A percentile compares a stretch with the other conserved stretches of the same genome.
These are phyloP conservation scores for Drosophila subpulchrella DNA, from an alignment of 1,140 invertebrate species.

Conservation along the genomic window DNA sequence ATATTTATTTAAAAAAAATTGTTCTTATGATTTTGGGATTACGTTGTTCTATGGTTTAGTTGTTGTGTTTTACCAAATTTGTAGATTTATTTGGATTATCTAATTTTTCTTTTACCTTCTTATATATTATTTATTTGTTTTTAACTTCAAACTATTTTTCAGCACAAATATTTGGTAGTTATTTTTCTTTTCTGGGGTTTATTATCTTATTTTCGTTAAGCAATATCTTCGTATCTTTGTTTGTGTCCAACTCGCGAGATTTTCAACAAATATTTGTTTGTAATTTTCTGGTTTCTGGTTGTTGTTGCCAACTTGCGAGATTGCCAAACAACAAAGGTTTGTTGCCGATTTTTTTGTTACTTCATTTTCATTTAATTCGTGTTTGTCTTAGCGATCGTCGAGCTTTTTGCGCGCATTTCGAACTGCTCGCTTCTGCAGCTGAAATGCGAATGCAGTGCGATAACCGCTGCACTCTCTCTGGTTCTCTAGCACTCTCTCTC, in stretches of 20 bases:
- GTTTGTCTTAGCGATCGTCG: conserved; percentile 6
- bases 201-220: background rate
- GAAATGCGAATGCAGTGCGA: conserved; percentile 69
- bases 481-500: conserved; percentile 4
- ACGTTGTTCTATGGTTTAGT: too few species aligned
- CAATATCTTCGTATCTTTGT: background rate
- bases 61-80: background rate
- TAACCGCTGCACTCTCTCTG: background rate
- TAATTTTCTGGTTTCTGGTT: background rate
- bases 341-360: conserved; percentile 12
- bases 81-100: background rate
- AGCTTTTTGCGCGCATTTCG: conserved; percentile 24
- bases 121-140: background rate
- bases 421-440: conserved; percentile 51
- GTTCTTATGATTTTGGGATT: background rate
- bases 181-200: background rate
- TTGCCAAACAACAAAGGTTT: conserved; percentile 17
- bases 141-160: background rate
- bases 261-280: conserved; percentile 13
- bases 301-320: conserved; percentile 14
- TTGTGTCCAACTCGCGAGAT: conserved; percentile 21
- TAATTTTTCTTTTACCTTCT: background rate
- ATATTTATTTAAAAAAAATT: background rate
- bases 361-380: background rate
- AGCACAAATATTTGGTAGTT: background rate